Conservation (phyloP, 2,113 vertebrate genomes). For the Sebastes fasciatus region DNA sequence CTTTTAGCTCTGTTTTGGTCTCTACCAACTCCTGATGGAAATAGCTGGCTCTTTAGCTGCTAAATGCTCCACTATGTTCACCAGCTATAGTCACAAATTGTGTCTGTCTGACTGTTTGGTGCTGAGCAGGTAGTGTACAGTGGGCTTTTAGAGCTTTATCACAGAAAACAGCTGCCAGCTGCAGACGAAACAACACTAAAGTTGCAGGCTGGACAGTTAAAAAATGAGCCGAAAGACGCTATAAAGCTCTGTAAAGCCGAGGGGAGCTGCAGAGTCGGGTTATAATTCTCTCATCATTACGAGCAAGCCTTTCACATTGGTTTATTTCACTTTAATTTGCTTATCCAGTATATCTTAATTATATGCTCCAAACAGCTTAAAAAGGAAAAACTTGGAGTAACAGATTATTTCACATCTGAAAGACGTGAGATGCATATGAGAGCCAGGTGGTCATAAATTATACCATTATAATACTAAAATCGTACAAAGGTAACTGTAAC, state of each 20-base stretch:
- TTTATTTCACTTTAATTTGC: background rate
- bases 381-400: background rate
- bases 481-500: background rate
- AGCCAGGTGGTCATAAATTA: background rate
- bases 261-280: background rate
- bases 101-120: constrained; percentile 7
- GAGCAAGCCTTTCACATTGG: background rate
- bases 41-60: background rate
- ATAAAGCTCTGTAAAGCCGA: background rate
- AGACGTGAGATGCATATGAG: background rate
- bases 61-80: constrained; percentile 3
- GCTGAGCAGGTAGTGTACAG: background rate
- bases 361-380: background rate
- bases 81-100: constrained; percentile 1
- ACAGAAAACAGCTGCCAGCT: constrained; percentile 21
- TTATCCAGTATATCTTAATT: background rate
- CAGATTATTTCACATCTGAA: background rate
- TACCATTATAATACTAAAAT: background rate
- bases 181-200: background rate
- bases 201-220: background rate
- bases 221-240: background rate
- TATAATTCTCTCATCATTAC: background rate
- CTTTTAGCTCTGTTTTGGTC: too few relatives aligned
- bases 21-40: background rate
- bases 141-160: constrained; percentile 27